Conservation (phyloP, 2,888 invertebrate genomes). For the Catocala fraxini region DNA sequence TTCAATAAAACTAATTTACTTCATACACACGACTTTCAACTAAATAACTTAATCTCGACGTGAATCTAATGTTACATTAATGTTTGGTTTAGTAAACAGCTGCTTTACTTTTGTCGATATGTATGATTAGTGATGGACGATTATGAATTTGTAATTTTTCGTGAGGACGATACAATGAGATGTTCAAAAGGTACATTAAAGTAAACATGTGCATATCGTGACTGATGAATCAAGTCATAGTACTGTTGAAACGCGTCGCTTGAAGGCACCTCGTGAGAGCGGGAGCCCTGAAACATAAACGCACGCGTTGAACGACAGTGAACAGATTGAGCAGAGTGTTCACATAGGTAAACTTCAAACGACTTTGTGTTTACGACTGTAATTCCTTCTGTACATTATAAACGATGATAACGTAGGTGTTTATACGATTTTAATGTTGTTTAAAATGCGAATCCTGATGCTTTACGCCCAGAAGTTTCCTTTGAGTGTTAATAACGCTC, state of each 20-base stretch:
- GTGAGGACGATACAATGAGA: conserved; percentile 66
- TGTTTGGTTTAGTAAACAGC: conserved; percentile 64
- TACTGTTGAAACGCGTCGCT: conserved; percentile 76
- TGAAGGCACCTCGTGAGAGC: conserved; percentile 82
- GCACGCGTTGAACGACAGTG: conserved; percentile 41
- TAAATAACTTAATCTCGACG: conserved; percentile 42
- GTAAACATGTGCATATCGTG: conserved; percentile 58
- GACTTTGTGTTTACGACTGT: conserved; percentile 55
- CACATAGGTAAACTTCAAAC: conserved; percentile 58
- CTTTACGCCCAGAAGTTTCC: conserved; percentile 22
- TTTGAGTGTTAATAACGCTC: conserved; percentile 31
- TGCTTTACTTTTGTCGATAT: conserved; percentile 51
- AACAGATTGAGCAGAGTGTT: conserved; percentile 17
- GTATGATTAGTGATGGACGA: conserved; percentile 44
- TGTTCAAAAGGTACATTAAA: conserved; percentile 70
- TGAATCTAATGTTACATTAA: conserved; percentile 51
- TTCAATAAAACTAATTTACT: conserved; percentile 40
- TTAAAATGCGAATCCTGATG: conserved; percentile 36
- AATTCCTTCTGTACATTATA: conserved; percentile 42
- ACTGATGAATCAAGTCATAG: conserved; percentile 73
- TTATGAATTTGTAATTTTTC: conserved; percentile 61
- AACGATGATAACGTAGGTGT: conserved; percentile 50
- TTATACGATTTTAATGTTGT: conserved; percentile 47
- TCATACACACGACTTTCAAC: conserved; percentile 47
- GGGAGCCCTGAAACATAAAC: conserved; percentile 79